phyloP scores from a whole-genome alignment of 1,140 invertebrate genomes.

The Trichomalopsis sarcophagae region DNA sequence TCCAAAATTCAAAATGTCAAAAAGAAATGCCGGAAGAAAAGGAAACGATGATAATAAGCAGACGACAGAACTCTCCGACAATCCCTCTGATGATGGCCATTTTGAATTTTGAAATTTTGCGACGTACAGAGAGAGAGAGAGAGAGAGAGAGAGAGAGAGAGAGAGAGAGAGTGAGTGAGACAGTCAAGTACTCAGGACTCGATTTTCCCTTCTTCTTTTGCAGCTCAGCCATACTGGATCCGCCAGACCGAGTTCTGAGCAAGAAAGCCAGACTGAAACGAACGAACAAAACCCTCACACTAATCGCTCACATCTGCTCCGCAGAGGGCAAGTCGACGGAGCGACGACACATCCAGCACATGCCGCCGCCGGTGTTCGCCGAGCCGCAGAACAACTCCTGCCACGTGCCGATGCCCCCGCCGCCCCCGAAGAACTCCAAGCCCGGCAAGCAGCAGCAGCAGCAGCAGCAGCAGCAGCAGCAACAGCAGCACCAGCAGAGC shows the following conservation, averaged over 20 bases:
- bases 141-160: too few species aligned
- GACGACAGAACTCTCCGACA: not conserved
- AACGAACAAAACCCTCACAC: not conserved
- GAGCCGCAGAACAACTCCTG: constrained; percentile 83
- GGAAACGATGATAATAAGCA: not conserved
- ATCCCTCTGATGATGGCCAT: not conserved
- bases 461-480: constrained; percentile 76
- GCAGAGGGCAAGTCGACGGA: constrained; percentile 67
- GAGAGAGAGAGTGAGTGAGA: too few species aligned
- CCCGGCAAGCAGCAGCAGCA: constrained; percentile 71
- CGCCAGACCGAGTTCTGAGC: constrained; percentile 46
- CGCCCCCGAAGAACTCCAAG: constrained; percentile 83
- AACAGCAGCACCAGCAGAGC: constrained; percentile 42
- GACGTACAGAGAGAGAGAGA: not conserved
- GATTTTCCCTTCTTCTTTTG: constrained; percentile 24
- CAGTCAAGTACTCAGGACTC: not conserved
- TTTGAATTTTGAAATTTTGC: constrained; percentile 45
- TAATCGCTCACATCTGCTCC: not conserved
- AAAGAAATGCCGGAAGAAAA: not conserved
- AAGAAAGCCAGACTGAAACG: not conserved
- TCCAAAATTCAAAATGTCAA: constrained; percentile 46
- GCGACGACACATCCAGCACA: constrained; percentile 83
- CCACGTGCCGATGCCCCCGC: constrained; percentile 81
- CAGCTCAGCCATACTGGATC: constrained; percentile 48
- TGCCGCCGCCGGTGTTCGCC: constrained; percentile 86